Conservation (phyloP, 2,888 invertebrate species). For the Hanleya hanleyi region DNA sequence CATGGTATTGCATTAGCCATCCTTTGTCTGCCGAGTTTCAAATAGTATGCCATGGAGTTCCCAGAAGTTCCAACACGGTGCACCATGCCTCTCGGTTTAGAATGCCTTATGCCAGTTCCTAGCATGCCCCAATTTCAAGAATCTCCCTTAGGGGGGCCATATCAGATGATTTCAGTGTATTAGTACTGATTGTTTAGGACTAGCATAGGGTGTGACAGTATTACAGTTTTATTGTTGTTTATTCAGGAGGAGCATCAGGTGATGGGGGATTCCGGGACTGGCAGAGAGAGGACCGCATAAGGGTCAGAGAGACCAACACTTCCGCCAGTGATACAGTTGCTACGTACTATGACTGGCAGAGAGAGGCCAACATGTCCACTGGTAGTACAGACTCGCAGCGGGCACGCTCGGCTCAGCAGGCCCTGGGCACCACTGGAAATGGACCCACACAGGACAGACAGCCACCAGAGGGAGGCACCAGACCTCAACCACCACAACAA, state of each 20-base stretch:
- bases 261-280: neutral
- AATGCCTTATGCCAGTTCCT: no score
- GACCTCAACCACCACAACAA: neutral
- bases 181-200: neutral
- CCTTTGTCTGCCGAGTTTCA: no score
- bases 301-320: no score
- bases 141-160: no score
- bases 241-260: neutral
- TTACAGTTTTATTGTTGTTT: neutral
- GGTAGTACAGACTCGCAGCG: conserved; percentile 28
- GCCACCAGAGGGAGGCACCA: neutral
- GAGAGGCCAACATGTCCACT: no score
- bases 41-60: no score
- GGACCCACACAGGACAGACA: neutral
- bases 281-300: neutral
- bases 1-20: no score
- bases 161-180: neutral
- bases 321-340: no score
- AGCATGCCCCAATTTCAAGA: no score
- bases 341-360: no score
- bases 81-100: no score
- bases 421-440: conserved; percentile 12
- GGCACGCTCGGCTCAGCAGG: conserved; percentile 31
- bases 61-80: no score
- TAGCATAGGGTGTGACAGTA: neutral